A percentile compares a stretch with the other conserved stretches of the same genome.
These are phyloP conservation scores for Gasteruption jaculator DNA, from an alignment of 2,888 invertebrate species.

Conservation along the genomic window DNA sequence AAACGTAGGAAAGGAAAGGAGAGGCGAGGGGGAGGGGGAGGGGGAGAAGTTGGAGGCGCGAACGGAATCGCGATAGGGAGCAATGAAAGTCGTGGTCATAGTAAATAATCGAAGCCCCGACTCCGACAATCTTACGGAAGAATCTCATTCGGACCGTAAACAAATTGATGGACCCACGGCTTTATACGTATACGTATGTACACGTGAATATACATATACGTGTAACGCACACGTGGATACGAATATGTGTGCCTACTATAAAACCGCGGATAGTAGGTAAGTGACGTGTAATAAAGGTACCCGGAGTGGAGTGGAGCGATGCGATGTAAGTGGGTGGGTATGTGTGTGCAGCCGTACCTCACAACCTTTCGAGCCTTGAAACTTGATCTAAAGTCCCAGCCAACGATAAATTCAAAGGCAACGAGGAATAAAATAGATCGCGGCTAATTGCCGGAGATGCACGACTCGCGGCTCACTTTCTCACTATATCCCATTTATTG, in stretches of 20 bases:
- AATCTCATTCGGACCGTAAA: too few species aligned
- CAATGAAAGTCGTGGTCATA: conserved; percentile 15
- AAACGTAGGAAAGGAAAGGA: background rate
- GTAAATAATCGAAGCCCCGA: too few species aligned
- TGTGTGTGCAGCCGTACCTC: conserved; percentile 5
- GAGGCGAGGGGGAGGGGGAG: conserved; percentile 7
- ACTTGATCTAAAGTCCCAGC: conserved; percentile 42
- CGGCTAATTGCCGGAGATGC: conserved; percentile 51
- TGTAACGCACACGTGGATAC: too few species aligned
- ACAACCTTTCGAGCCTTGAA: too few species aligned
- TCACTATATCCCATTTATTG: conserved; percentile 8
- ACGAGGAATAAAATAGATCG: conserved; percentile 48
- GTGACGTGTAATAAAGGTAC: too few species aligned
- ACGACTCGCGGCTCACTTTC: conserved; percentile 36
- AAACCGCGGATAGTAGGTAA: too few species aligned
- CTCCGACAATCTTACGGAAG: conserved; percentile 17
- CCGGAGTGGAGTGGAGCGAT: too few species aligned
- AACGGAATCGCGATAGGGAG: conserved; percentile 17
- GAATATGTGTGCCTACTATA: too few species aligned
- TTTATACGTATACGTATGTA: too few species aligned
- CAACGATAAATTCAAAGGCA: conserved; percentile 49
- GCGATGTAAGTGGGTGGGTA: conserved; percentile 6
- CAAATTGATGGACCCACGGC: too few species aligned
- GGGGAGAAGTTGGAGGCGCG: conserved; percentile 11
- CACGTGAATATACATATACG: too few species aligned